Evolutionary conservation across 2,888 invertebrate species (phyloP), one percentile per base, ranked within the genome.

Genomic region (Subacronicta megacephala): DNA sequence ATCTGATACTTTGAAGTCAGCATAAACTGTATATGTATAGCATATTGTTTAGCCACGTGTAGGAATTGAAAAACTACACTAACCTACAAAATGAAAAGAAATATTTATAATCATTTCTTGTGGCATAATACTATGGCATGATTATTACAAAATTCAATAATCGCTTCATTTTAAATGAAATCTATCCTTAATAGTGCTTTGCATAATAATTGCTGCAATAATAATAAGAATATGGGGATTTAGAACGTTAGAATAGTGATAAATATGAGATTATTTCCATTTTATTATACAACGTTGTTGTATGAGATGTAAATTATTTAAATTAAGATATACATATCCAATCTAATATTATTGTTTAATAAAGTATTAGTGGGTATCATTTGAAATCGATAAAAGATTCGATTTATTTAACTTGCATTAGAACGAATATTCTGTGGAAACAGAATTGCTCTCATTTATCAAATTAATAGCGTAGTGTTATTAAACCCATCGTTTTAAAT

Each of bases 241-340:
- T 52, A 23, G 44, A 41, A 62, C 37, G 29, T 47, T 26, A 33
- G 43, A 38, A 51, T 56, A 38, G 67, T 26, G 37, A 65, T 59
- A 26, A 56, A 58, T 46, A 49, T 58, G 31, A 53, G 49, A 60
- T 70, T 72, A 67, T 41, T 45, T 52, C 55, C 41, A 36, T 40
- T 35, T 37, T 36, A 55, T n/a, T n/a, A 3, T 26, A 7, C 23
- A 20, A 44, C 16, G 15, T n/a, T 41, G 50, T 57, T 54, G 45
- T 43, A 23, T 43, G 18, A 52, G 53, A 43, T 20, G 26, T 40
- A 58, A 58, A 72, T 72, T 75, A 73, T 67, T 71, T 56, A 73
- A 75, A 75, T 73, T 44, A 41, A 49, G 53, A 60, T 33, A 53
- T 64, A 57, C 41, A 38, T 62, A 55, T 42, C 54, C 31, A 43